Evolutionary conservation across 1,140 invertebrate species (phyloP), one percentile per base, ranked within the genome.

Genomic region (Mamestra configurata): DNA sequence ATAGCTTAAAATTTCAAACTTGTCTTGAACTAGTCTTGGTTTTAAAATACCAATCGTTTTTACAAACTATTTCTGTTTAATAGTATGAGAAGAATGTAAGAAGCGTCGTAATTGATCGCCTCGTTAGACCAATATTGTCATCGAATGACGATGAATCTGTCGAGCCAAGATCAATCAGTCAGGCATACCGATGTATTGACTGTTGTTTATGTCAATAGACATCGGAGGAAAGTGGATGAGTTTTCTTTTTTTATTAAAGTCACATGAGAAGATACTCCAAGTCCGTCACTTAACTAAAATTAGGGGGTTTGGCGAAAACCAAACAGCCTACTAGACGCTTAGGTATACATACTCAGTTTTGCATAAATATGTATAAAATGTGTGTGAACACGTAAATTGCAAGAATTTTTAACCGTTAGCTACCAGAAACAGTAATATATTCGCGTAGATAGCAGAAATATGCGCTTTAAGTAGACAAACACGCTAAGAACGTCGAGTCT

Each of bases 91-190:
- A 51, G 43, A 76, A 76, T 76, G 73, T 24, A 40, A 64, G 35
- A 49, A n/a, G 24, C 40, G 15, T 55, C 46, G 57, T 40, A 46
- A 64, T 46, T 61, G 55, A 49, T 71, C 22, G 40, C 20, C 55
- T 76, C 37, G 40, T 76, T 76, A 76, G 57, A 20, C n/a, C 27
- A 64, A 64, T 61, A 76, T 64, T 76, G 73, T 76, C 73, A 64
- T 64, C 22, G 15, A 18, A 64, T 64, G 40, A 31, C 27, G 31
- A 64, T 76, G 22, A 64, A 76, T 64, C 40, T 31, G 73, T 49
- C 22, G 40, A 27, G 11, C 13, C 5, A 7, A 40, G 73, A 76
- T 76, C 64, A 76, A 64, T 76, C 40, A 76, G 37, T 18, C 22
- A 31, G 57, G 51, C 57, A 76, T 64, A 76, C 73, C 73, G 13